A percentile compares a stretch with the other conserved stretches of the same genome.
Conservation (phyloP, 2,113 vertebrate genomes). For the Serilophus lunatus region DNA sequence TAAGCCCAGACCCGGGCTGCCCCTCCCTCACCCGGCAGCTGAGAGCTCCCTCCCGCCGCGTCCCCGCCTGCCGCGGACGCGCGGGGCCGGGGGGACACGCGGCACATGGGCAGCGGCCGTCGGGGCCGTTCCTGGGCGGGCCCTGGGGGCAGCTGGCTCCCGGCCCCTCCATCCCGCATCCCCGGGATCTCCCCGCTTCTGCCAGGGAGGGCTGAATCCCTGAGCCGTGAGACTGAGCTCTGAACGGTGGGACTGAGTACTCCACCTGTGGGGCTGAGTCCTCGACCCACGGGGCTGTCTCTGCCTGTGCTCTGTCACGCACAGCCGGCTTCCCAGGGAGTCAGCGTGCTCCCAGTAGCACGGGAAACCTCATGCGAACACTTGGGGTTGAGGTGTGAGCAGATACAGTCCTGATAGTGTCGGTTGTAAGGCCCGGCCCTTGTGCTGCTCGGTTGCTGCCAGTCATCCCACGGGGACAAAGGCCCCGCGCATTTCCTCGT, state of each 20-base stretch:
- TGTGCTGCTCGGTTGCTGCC: background rate
- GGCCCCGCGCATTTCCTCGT: rapidly evolving
- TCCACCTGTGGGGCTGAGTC: background rate
- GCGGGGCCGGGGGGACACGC: background rate
- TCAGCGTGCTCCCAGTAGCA: rapidly evolving
- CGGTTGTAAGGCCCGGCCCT: background rate
- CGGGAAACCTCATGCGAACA: rapidly evolving
- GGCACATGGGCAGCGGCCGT: background rate
- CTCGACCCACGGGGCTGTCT: rapidly evolving
- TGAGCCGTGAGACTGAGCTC: background rate
- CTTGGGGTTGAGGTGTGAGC: rapidly evolving
- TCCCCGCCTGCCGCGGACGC: background rate
- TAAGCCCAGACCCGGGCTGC: background rate
- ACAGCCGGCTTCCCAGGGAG: rapidly evolving
- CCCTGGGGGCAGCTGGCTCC: background rate
- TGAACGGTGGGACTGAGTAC: rapidly evolving
- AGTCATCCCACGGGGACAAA: rapidly evolving
- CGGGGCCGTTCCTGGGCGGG: background rate
- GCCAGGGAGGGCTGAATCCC: background rate
- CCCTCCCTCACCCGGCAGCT: background rate
- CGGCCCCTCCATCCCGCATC: background rate
- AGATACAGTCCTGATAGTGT: rapidly evolving
- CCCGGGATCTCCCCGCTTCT: background rate
- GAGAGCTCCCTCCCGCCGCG: background rate
- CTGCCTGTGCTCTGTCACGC: rapidly evolving